Base-by-base conservation (phyloP, 2,797 vertebrate species). In the Gymnopithys bicolor region DNA sequence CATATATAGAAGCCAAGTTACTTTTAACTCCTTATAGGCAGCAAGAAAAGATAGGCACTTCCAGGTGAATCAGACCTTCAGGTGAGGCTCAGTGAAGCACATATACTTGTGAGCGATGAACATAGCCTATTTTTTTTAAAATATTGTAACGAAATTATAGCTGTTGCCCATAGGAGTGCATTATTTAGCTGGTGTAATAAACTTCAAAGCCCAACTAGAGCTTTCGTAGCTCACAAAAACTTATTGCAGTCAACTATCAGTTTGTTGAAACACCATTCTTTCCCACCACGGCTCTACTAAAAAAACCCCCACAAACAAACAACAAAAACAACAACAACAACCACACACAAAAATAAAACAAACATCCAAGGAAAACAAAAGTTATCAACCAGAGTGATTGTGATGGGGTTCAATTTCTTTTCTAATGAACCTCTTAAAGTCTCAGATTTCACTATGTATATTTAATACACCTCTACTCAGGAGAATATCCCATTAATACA, bases 391-490 rank as follows among this genome's bases (percentile, higher is more conserved):
- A 52, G 25, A 53, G 7, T 62, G 53, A 66, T 8, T 33, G 33
- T 33, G 28, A 19, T 68, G 43, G 35, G 30, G 10, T 86, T 84
- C 43, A 59, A n/a, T 56, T 73, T 87, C 39, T 83, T 60, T 85
- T 60, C 56, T 69, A 84, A 68, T 33, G 12, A 81, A 68, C 28
- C 19, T 62, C 67, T 63, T 56, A 28, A 64, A 70, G 27, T 55
- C 55, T 93, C 73, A 80, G 22, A 77, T 86, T 91, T 89, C 89
- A 71, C 30, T 87, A 12, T 28, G 30, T 46, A 24, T 58, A 46
- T 85, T 94, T 92, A 84, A 85, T 28, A 75, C 14, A 60, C 19
- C 16, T 75, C 53, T 48, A 6, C 43, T 73, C 23, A 68, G 83
- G 46, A 86, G 30, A 48, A 35, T 55, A 86, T 37, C 11, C 41